phyloP scores from a whole-genome alignment of 2,113 vertebrate genomes.

The Dicrurus megarhynchus region DNA sequence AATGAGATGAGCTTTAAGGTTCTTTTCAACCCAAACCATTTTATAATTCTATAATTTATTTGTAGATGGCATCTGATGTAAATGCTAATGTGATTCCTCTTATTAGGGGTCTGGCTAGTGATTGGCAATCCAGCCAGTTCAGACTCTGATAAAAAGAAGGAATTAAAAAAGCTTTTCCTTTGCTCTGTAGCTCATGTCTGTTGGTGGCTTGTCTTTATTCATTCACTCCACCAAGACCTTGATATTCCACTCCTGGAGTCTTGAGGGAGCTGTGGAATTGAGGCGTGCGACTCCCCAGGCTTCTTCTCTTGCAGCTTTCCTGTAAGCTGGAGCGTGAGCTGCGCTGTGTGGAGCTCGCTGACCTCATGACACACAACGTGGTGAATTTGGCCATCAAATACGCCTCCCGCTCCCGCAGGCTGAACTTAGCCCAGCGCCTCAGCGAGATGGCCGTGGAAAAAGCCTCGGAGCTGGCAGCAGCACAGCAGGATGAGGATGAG shows the following conservation, averaged over 20 bases:
- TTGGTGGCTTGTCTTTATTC: background rate
- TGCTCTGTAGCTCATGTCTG: background rate
- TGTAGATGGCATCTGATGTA: background rate
- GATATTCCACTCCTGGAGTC: background rate
- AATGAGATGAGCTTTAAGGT: background rate
- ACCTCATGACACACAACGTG: constrained; percentile 88
- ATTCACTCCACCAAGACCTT: background rate
- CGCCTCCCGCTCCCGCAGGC: constrained; percentile 85
- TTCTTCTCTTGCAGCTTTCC: constrained; percentile 79
- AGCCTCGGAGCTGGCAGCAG: constrained; percentile 72
- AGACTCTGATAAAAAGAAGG: background rate
- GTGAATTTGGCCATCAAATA: constrained; percentile 90
- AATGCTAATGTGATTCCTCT: background rate
- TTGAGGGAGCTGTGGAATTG: background rate
- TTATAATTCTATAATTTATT: background rate
- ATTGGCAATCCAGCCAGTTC: background rate
- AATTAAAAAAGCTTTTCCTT: background rate
- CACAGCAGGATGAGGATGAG: constrained; percentile 53
- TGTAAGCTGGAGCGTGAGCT: constrained; percentile 94
- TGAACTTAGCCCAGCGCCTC: constrained; percentile 87
- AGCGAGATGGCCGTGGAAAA: constrained; percentile 87
- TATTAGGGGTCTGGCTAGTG: background rate
- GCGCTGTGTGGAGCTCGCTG: constrained; percentile 90
- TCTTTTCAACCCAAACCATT: background rate
- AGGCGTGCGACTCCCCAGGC: background rate